Evolutionary conservation across 2,888 invertebrate genomes (phyloP).

Genomic region (Syritta pipiens): DNA sequence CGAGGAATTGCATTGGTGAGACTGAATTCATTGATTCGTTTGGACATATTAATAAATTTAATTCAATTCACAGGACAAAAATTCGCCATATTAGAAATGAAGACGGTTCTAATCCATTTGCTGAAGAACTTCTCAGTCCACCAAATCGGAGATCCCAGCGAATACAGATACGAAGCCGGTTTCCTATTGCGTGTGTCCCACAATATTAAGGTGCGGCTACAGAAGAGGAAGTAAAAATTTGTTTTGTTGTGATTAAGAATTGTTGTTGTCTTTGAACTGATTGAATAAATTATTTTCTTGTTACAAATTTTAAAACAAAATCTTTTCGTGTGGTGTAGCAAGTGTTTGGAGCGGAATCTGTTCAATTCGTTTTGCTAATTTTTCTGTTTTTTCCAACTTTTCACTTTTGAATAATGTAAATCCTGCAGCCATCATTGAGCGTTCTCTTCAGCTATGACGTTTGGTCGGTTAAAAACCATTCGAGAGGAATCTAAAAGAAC

Average conservation of each 20-base stretch:
- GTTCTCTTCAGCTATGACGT: too few species aligned
- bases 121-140: conserved; percentile 72
- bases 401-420: too few species aligned
- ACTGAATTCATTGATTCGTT: neutral
- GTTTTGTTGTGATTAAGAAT: neutral
- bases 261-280: neutral
- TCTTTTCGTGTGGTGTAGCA: too few species aligned
- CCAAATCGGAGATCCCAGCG: conserved; percentile 61
- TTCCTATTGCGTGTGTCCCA: conserved; percentile 59
- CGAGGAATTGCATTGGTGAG: conserved; percentile 76
- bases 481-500: too few species aligned
- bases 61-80: conserved; percentile 71
- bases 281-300: neutral
- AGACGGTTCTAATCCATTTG: conserved; percentile 72
- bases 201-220: conserved; percentile 18
- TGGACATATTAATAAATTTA: neutral
- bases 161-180: conserved; percentile 63
- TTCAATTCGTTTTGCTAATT: too few species aligned
- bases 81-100: conserved; percentile 74
- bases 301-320: neutral
- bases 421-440: too few species aligned
- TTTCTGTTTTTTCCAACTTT: too few species aligned
- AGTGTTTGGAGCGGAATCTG: too few species aligned
- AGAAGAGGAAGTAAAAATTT: conserved; percentile 1
- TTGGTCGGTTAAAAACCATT: too few species aligned